phyloP scores from a whole-genome alignment of 2,888 invertebrate species.

The Cenopis cana region DNA sequence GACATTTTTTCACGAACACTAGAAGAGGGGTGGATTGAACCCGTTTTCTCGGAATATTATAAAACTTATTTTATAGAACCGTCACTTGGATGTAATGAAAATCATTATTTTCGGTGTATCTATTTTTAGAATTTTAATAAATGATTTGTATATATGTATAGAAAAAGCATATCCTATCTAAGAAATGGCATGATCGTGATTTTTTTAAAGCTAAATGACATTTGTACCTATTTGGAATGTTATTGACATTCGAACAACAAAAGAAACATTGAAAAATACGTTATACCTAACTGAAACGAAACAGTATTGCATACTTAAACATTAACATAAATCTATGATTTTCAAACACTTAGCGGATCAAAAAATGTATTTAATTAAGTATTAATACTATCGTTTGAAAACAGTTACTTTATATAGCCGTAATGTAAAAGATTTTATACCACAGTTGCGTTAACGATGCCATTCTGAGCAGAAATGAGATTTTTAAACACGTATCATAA shows the following conservation, averaged over 20 bases:
- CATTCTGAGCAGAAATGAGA: slow-evolving; percentile 49
- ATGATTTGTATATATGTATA: too few relatives aligned
- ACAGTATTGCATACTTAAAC: background rate
- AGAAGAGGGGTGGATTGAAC: slow-evolving; percentile 15
- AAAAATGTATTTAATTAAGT: background rate
- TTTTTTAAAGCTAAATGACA: background rate
- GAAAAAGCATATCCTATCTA: too few relatives aligned
- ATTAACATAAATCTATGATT: background rate
- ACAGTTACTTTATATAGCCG: slow-evolving; percentile 14
- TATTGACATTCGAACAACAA: too few relatives aligned
- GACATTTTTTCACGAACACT: slow-evolving; percentile 44
- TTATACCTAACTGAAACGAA: background rate
- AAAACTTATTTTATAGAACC: slow-evolving; percentile 34
- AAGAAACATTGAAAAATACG: background rate
- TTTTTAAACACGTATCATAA: slow-evolving; percentile 53
- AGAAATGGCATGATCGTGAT: background rate
- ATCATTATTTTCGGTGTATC: background rate
- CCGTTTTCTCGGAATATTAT: slow-evolving; percentile 36
- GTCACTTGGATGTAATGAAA: slow-evolving; percentile 28
- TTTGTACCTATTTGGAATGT: too few relatives aligned
- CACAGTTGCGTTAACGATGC: slow-evolving; percentile 47
- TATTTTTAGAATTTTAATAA: background rate
- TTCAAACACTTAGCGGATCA: background rate
- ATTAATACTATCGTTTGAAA: background rate
- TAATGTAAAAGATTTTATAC: slow-evolving; percentile 33